Conservation (phyloP, 2,888 invertebrate genomes). For the Sialis fuliginosa region DNA sequence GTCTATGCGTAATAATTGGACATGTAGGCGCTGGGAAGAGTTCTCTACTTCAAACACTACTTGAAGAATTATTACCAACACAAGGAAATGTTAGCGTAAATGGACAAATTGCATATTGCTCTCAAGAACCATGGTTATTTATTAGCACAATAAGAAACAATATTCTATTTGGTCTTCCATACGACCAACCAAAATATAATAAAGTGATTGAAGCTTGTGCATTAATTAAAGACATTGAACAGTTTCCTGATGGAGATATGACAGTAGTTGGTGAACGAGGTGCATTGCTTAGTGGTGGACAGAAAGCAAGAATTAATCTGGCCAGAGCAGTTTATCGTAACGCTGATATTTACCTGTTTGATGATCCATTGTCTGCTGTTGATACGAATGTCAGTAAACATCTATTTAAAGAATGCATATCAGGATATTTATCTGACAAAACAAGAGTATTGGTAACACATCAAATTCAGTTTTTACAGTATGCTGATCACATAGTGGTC, state of each 20-base stretch:
- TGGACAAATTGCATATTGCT: constrained; percentile 50
- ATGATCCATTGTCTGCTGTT: constrained; percentile 66
- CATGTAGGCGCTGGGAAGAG: constrained; percentile 53
- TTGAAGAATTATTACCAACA: constrained; percentile 48
- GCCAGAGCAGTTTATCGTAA: constrained; percentile 61
- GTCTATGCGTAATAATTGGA: constrained; percentile 40
- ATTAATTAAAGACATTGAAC: constrained; percentile 45
- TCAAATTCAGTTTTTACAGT: constrained; percentile 58
- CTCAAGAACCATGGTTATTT: constrained; percentile 69
- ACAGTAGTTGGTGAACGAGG: constrained; percentile 66
- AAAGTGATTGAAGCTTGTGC: constrained; percentile 41
- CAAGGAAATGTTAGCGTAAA: constrained; percentile 40
- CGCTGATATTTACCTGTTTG: constrained; percentile 58
- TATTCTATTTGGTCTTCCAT: constrained; percentile 55
- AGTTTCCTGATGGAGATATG: constrained; percentile 50
- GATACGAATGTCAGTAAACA: constrained; percentile 60
- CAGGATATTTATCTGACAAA: constrained; percentile 32
- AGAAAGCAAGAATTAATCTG: constrained; percentile 60
- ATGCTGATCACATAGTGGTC: constrained; percentile 44
- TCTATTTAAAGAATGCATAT: constrained; percentile 56
- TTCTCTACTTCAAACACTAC: constrained; percentile 44
- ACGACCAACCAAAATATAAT: constrained; percentile 30
- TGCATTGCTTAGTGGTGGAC: constrained; percentile 60
- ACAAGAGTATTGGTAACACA: constrained; percentile 68
- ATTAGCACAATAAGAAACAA: constrained; percentile 56